Percentiles rank a stretch among this genome's conserved stretches.
Conservation (phyloP, 2,888 invertebrate species). For the Mantis religiosa region DNA sequence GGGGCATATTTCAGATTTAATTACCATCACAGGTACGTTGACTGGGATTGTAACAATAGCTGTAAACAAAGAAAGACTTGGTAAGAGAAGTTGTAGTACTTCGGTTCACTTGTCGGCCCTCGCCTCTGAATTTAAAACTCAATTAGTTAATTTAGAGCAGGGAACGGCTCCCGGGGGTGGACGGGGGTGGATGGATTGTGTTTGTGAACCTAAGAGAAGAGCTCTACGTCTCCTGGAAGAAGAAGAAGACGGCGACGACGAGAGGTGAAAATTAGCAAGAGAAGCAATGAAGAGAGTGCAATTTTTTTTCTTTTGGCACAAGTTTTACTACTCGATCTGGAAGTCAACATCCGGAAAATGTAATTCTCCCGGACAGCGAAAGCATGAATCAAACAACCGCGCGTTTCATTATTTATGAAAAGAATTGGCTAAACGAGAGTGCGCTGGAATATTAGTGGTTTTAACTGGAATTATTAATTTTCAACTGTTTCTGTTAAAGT, state of each 20-base stretch:
- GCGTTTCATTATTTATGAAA: not conserved
- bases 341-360: not conserved
- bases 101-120: not conserved
- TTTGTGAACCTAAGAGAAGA: not conserved
- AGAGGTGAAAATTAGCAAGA: not conserved
- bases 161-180: not conserved
- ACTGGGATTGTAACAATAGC: not conserved
- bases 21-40: not conserved
- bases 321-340: not conserved
- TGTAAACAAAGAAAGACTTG: not conserved
- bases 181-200: not conserved
- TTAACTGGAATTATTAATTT: too few species aligned
- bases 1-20: not conserved
- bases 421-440: not conserved
- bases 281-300: not conserved
- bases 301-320: not conserved
- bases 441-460: too few species aligned
- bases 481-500: too few species aligned
- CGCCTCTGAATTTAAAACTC: slow-evolving; percentile 26
- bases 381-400: not conserved
- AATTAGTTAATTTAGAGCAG: slow-evolving; percentile 29
- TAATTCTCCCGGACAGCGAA: not conserved
- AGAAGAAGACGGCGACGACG: not conserved
- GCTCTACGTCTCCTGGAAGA: not conserved
- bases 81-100: not conserved